These are phyloP conservation scores for Blastomussa wellsi DNA, from an alignment of 92 coral and sea anemone species.

Conservation along the genomic window DNA sequence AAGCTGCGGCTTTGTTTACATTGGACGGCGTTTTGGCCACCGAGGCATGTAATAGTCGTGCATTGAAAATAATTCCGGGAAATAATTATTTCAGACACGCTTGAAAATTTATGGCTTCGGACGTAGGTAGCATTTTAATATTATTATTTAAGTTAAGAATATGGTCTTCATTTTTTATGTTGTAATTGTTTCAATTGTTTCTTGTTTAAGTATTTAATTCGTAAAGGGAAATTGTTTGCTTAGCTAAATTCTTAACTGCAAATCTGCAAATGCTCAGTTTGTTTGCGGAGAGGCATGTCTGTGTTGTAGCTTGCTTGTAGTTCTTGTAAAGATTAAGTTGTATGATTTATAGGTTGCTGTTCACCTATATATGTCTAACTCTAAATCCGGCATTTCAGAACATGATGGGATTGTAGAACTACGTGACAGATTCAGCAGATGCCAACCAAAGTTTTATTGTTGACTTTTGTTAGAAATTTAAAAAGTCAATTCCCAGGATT, in stretches of 20 bases:
- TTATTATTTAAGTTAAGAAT: not conserved
- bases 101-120: conserved; percentile 5
- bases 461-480: too few species aligned
- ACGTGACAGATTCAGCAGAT: too few species aligned
- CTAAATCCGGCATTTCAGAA: not conserved
- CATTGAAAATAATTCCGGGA: conserved; percentile 3
- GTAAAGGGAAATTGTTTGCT: not conserved
- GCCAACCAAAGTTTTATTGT: too few species aligned
- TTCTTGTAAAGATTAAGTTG: conserved; percentile 8
- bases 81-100: conserved; percentile 11
- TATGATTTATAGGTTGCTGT: not conserved
- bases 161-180: not conserved
- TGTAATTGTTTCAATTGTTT: not conserved
- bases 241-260: not conserved
- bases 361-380: not conserved
- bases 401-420: not conserved
- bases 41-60: conserved; percentile 36
- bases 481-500: too few species aligned
- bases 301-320: not conserved
- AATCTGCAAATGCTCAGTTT: not conserved
- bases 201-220: too few species aligned
- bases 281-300: conserved; percentile 1
- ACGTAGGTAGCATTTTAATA: conserved; percentile 19
- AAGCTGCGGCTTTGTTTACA: conserved; percentile 31
- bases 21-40: conserved; percentile 48